Evolutionary conservation across 2,113 vertebrate species (phyloP), one percentile per base, ranked within the genome.

Genomic region (Engraulis encrasicolus): DNA sequence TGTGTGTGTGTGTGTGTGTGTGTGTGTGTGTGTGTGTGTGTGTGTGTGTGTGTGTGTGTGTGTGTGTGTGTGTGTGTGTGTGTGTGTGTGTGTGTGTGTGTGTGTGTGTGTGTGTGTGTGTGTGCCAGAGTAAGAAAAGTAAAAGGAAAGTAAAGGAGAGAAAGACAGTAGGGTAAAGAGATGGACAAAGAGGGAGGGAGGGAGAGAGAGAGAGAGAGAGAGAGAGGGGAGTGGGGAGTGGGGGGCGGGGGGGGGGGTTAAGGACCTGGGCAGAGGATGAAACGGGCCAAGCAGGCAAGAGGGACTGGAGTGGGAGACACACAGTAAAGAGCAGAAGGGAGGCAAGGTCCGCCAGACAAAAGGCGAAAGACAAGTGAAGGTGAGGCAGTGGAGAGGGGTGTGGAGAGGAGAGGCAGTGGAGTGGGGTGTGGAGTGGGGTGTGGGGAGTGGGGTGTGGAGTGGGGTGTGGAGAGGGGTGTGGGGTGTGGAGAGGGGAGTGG

Each of bases 131-230:
- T 58, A 5, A 20, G 18, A 2, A 20, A 6, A 45, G 4, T 45
- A 45, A 45, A 45, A 45, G 40, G 40, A 5, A 9, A 45, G 40
- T 5, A 45, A 45, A 9, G 40, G 40, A 45, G 40, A 45, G 40
- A 45, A 45, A 45, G 40, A 45, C 4, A 45, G 40, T 5, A 45
- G n/a, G n/a, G n/a, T n/a, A 45, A 45, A 45, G 40, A 45, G 40
- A 45, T 5, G 40, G 4, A 45, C 4, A 45, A 45, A 45, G 40
- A 45, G 40, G 9, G 40, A 45, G 40, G 3, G 40, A 45, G 40
- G 9, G 40, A 45, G 40, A 61, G 50, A 84, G 54, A 78, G 78
- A 74, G 77, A 80, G 81, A n/a, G n/a, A 81, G 38, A 50, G 58
- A 74, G 27, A 66, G n/a, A 71, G 14, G 23, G 54, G 49, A 45